Percentiles rank a stretch among this genome's conserved stretches.
Conservation (phyloP, 2,797 vertebrate species). For the Gymnothorax reevesii region DNA sequence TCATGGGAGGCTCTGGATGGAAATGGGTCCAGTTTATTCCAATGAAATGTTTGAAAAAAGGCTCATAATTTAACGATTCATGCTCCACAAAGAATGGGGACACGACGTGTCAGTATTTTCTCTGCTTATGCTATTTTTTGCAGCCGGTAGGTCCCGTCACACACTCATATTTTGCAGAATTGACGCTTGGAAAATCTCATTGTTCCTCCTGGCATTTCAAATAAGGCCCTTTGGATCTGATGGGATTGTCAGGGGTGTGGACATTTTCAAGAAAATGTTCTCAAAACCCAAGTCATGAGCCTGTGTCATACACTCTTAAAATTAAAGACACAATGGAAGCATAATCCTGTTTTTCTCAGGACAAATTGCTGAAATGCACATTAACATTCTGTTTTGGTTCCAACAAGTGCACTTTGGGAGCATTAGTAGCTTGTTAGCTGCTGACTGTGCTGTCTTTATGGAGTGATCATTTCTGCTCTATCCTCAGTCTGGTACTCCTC, state of each 20-base stretch:
- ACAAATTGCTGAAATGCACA: no score
- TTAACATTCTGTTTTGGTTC: no score
- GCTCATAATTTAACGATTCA: slow-evolving; percentile 52
- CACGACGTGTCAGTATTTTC: slow-evolving; percentile 51
- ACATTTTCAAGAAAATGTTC: neutral
- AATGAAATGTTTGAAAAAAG: slow-evolving; percentile 58
- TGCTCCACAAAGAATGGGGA: slow-evolving; percentile 47
- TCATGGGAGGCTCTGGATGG: slow-evolving; percentile 40
- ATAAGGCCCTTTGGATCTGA: slow-evolving; percentile 7
- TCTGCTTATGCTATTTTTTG: neutral
- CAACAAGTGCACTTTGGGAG: no score
- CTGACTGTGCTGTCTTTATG: no score
- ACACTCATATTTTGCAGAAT: neutral
- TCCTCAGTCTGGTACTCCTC: no score
- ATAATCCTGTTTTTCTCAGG: neutral
- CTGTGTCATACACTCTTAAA: neutral
- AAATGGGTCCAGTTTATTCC: slow-evolving; percentile 43
- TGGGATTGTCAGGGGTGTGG: neutral
- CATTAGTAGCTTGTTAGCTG: no score
- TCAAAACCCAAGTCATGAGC: neutral
- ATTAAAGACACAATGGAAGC: neutral
- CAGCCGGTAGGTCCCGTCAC: neutral
- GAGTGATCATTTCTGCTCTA: no score
- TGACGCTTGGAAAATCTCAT: neutral
- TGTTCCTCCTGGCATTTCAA: neutral